Evolutionary conservation across 2,113 vertebrate genomes (phyloP).

Genomic region (Astur gentilis): DNA sequence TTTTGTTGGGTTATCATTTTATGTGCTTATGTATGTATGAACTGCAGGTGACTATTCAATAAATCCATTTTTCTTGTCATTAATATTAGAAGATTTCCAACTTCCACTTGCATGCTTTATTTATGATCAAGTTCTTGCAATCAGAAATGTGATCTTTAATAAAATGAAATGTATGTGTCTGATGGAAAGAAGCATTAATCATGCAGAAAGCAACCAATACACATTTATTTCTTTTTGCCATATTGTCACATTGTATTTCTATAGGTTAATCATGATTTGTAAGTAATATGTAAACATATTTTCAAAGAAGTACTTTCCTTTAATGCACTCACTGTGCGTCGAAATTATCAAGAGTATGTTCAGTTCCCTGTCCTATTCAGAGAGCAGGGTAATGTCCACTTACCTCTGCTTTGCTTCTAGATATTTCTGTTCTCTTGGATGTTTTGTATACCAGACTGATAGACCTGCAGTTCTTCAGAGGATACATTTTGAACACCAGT

Average conservation of each 20-base stretch:
- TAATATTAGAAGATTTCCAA: slow-evolving; percentile 53
- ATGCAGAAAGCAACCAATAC: slow-evolving; percentile 26
- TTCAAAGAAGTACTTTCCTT: not conserved
- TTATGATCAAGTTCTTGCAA: slow-evolving; percentile 62
- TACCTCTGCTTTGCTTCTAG: slow-evolving; percentile 44
- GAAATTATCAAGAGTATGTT: slow-evolving; percentile 24
- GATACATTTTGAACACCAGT: slow-evolving; percentile 45
- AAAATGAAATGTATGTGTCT: slow-evolving; percentile 53
- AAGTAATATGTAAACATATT: slow-evolving; percentile 19
- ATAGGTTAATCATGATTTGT: slow-evolving; percentile 39
- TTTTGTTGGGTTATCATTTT: slow-evolving; percentile 19
- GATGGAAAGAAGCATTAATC: slow-evolving; percentile 54
- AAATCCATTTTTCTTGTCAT: slow-evolving; percentile 62
- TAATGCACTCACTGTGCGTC: not conserved
- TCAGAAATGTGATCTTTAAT: slow-evolving; percentile 66
- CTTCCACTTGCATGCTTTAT: slow-evolving; percentile 51
- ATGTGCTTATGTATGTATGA: slow-evolving; percentile 32
- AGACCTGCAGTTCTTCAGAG: slow-evolving; percentile 14
- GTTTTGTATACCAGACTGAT: slow-evolving; percentile 22
- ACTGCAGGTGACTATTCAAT: slow-evolving; percentile 51
- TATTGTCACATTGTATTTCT: slow-evolving; percentile 47
- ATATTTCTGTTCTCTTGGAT: slow-evolving; percentile 43
- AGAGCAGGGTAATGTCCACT: not conserved
- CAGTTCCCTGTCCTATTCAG: slow-evolving; percentile 22
- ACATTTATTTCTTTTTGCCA: slow-evolving; percentile 32